Evolutionary conservation across 2,113 vertebrate species (phyloP).

Genomic region (Gallinago paraguaiae): DNA sequence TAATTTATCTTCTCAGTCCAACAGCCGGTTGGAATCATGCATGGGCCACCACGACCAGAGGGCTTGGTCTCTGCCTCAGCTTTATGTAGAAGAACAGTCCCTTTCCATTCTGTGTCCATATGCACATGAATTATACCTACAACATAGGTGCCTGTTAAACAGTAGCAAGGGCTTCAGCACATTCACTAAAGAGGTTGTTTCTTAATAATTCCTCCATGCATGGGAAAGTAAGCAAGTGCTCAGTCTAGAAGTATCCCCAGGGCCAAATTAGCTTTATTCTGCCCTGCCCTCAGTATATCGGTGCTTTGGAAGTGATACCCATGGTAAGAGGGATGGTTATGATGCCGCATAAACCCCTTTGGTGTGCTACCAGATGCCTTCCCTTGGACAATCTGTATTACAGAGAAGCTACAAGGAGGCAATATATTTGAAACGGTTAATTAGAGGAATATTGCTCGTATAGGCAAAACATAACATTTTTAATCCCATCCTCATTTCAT

Average conservation of each 20-base stretch:
- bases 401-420: neutral
- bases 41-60: fast-evolving
- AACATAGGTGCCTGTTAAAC: neutral
- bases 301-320: neutral
- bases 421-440: neutral
- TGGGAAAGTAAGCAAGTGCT: neutral
- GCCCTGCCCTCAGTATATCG: neutral
- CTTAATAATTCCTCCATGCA: neutral
- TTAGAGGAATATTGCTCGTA: conserved; percentile 30
- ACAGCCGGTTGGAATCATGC: neutral
- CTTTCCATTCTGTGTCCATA: neutral
- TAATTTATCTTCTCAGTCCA: neutral
- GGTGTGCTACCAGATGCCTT: neutral
- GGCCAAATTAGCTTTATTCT: neutral
- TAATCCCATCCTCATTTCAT: conserved; percentile 38
- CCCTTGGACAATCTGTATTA: neutral
- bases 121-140: fast-evolving
- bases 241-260: neutral
- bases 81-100: fast-evolving
- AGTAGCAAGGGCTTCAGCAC: neutral
- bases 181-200: neutral
- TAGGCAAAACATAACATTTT: conserved; percentile 46
- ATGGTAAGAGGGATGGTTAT: neutral
- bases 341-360: neutral
- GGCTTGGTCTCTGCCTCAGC: neutral